Percentiles rank a stretch among this genome's conserved stretches.
phyloP scores from a whole-genome alignment of 1,140 invertebrate species.

The Thaumetopoea pityocampa region DNA sequence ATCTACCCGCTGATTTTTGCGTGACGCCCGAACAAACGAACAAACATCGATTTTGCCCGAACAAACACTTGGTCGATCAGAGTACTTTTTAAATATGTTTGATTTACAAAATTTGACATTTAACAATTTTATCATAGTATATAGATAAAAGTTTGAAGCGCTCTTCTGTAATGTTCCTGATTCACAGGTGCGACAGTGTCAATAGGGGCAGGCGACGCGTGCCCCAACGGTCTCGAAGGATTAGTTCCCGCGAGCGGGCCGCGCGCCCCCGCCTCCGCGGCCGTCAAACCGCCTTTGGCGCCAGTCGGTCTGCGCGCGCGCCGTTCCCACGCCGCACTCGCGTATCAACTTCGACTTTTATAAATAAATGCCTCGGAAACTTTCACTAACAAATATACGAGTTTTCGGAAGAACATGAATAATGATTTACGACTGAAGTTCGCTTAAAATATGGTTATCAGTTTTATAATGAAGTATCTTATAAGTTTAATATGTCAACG shows the following conservation, averaged over 20 bases:
- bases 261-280: constrained; percentile 35
- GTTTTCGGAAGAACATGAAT: constrained; percentile 51
- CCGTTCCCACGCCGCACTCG: constrained; percentile 21
- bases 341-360: constrained; percentile 46
- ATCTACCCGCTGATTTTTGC: too few relatives aligned
- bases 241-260: constrained; percentile 34
- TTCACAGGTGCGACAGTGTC: not conserved
- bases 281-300: too few relatives aligned
- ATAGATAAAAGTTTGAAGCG: too few relatives aligned
- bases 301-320: constrained; percentile 15
- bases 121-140: too few relatives aligned
- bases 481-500: too few relatives aligned
- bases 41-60: too few relatives aligned
- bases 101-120: too few relatives aligned
- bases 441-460: constrained; percentile 9
- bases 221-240: constrained; percentile 24
- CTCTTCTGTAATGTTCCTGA: too few relatives aligned
- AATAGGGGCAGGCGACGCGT: not conserved
- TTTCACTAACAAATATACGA: constrained; percentile 59
- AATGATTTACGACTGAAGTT: constrained; percentile 36
- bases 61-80: too few relatives aligned
- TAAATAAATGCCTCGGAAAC: constrained; percentile 58
- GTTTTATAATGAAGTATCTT: too few relatives aligned
- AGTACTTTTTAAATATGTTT: too few relatives aligned
- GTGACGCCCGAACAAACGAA: too few relatives aligned